A percentile compares a stretch with the other conserved stretches of the same genome.
Conservation (phyloP, 2,888 invertebrate genomes). For the Noctua fimbriata region DNA sequence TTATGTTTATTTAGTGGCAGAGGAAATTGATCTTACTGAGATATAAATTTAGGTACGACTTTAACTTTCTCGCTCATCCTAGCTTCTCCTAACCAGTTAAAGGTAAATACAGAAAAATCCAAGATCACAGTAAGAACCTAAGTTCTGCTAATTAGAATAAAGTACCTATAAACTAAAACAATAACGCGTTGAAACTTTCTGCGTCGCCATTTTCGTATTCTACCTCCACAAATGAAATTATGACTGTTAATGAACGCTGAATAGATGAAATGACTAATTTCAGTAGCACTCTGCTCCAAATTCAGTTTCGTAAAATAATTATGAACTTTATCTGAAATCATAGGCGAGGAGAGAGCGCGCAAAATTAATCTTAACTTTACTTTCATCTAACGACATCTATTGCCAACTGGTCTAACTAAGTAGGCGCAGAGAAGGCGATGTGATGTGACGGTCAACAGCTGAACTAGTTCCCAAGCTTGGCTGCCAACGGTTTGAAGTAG, state of each 20-base stretch:
- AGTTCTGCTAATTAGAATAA: not conserved
- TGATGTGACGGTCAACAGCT: constrained; percentile 12
- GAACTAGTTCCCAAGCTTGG: constrained; percentile 27
- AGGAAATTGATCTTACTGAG: not conserved
- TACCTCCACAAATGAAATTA: not conserved
- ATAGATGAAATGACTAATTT: not conserved
- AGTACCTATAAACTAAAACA: not conserved
- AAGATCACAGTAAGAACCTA: not conserved
- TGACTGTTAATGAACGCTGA: not conserved
- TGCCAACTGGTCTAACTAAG: constrained; percentile 44
- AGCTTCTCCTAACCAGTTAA: not conserved
- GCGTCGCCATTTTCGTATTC: not conserved
- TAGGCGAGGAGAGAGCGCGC: not conserved
- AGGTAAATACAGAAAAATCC: not conserved
- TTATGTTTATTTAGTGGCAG: not conserved
- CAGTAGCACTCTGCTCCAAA: not conserved
- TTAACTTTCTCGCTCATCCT: not conserved
- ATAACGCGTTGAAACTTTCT: not conserved
- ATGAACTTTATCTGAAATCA: not conserved
- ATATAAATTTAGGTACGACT: not conserved
- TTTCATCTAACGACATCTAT: constrained; percentile 72
- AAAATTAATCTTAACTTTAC: not conserved
- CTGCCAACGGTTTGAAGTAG: constrained; percentile 32
- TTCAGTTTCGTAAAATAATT: not conserved
- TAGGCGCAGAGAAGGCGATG: constrained; percentile 10